Evolutionary conservation across 2,113 vertebrate species (phyloP), one percentile per base, ranked within the genome.

Genomic region (Brachypodius melanocephalos): DNA sequence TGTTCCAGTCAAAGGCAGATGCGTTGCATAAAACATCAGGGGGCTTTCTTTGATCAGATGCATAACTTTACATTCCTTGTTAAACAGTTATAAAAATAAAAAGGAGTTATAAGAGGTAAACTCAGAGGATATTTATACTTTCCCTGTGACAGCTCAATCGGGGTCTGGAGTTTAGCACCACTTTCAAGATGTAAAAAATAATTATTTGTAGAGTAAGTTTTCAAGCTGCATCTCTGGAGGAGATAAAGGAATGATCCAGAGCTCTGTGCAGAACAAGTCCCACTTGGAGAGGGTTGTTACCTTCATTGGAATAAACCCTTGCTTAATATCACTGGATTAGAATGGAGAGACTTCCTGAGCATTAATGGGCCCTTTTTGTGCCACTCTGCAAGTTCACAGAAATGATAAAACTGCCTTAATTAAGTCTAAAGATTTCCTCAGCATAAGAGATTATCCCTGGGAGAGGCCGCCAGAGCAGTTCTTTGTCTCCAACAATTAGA

Each of bases 401-500:
- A 91, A 96, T 80, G 85, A 95, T 88, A 93, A 96, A 95, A 88
- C 63, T 83, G 78, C 69, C 89, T 94, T 96, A 96, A 93, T 94
- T 94, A 95, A 94, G 75, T 76, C 89, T 95, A 90, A 94, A 93
- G 93, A 84, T 94, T 95, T 97, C 91, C 89, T 80, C 91, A 74
- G 75, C 54, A 58, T 77, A 85, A 76, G 87, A 92, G 75, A 95
- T 95, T 93, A 94, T 91, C 75, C 91, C 88, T 85, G 51, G 10
- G 94, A 94, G 91, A 89, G 48, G 58, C 51, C 4, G 31, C 32
- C 55, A 42, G 86, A 88, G 69, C n/a, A 86, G 58, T 36, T 83
- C 75, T 96, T 96, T 88, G 81, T 93, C 93, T 95, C 91, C 29
- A 14, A 40, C 88, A 90, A 76, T 96, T 83, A 93, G 82, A 88